phyloP scores from a whole-genome alignment of 2,888 invertebrate genomes.

The Podotricha telesiphe region DNA sequence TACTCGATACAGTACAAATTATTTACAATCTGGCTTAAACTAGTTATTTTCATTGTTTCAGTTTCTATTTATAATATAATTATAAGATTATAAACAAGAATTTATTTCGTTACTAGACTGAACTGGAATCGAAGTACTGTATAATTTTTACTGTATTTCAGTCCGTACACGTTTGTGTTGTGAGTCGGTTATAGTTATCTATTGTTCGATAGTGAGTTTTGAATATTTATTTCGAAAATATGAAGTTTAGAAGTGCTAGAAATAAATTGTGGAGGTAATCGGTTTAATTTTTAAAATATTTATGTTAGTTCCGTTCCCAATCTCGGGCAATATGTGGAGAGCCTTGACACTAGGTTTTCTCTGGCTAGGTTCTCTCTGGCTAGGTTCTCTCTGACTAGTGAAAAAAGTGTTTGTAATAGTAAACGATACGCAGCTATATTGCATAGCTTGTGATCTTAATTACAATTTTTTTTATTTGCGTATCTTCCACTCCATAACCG shows the following conservation, averaged over 20 bases:
- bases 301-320: too few relatives aligned
- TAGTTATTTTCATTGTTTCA: neutral
- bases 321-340: too few relatives aligned
- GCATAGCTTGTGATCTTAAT: too few relatives aligned
- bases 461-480: too few relatives aligned
- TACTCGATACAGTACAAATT: neutral
- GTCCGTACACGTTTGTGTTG: neutral
- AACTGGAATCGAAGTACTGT: neutral
- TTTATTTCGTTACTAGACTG: neutral
- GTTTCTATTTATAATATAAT: neutral
- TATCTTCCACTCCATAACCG: too few relatives aligned
- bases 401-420: too few relatives aligned
- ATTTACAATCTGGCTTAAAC: neutral
- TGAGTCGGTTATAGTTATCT: neutral
- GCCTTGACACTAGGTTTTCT: too few relatives aligned
- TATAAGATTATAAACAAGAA: conserved; percentile 7
- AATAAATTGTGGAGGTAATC: neutral
- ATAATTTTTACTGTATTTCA: neutral
- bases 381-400: too few relatives aligned
- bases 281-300: neutral
- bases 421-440: too few relatives aligned
- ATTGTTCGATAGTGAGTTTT: neutral
- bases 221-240: neutral
- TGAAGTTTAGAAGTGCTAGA: neutral
- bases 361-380: too few relatives aligned